Evolutionary conservation across 2,888 invertebrate genomes (phyloP).

Genomic region (Cerastis rubricosa): DNA sequence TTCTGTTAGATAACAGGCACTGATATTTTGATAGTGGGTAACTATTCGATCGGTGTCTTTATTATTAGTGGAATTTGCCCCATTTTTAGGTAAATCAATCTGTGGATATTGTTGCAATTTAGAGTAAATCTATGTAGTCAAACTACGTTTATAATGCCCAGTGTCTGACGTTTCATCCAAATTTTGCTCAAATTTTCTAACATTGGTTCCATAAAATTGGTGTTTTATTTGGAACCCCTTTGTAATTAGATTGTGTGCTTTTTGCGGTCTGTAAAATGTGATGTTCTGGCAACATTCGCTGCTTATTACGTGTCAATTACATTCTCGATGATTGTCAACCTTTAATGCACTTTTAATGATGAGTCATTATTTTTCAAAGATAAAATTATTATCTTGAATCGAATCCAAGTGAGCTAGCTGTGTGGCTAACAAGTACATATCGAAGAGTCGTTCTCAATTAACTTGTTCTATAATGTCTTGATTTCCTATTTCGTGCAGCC

Average conservation of each 20-base stretch:
- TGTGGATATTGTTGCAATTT: constrained; percentile 61
- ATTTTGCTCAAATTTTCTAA: constrained; percentile 70
- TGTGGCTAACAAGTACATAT: constrained; percentile 65
- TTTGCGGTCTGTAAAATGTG: constrained; percentile 61
- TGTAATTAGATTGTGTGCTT: constrained; percentile 71
- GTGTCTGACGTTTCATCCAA: constrained; percentile 70
- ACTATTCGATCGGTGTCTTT: constrained; percentile 46
- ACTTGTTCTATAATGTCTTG: constrained; percentile 45
- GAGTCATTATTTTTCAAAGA: constrained; percentile 30
- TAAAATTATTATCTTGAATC: constrained; percentile 29
- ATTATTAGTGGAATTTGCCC: constrained; percentile 39
- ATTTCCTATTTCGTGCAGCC: constrained; percentile 61
- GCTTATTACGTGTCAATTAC: constrained; percentile 62
- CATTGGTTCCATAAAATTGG: constrained; percentile 39
- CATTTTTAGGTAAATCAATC: constrained; percentile 41
- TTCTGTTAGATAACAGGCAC: constrained; percentile 33
- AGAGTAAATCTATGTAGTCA: constrained; percentile 66
- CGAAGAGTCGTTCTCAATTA: constrained; percentile 58
- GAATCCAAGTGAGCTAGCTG: constrained; percentile 45
- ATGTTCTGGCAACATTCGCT: constrained; percentile 45
- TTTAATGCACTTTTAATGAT: constrained; percentile 18
- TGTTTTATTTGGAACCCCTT: constrained; percentile 48
- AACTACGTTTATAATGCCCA: constrained; percentile 71
- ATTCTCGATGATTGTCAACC: constrained; percentile 34
- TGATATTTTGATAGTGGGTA: constrained; percentile 42